Evolutionary conservation across 2,888 invertebrate genomes (phyloP), one percentile per base, ranked within the genome.

Genomic region (Andrena dorsata): DNA sequence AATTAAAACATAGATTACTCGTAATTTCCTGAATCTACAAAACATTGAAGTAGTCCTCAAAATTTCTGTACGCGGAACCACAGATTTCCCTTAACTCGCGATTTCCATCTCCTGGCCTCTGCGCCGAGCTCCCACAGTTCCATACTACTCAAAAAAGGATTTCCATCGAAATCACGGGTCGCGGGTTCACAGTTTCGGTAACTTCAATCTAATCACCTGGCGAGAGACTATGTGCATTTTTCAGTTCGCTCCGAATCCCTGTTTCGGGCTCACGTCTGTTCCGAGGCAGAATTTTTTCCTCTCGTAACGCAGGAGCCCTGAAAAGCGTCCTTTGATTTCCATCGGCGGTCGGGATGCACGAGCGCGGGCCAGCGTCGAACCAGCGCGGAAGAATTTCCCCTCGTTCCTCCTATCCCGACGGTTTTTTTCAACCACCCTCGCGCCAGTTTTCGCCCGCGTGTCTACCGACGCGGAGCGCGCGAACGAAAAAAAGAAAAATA

Each of bases 311-410:
- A 2, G 23, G 10, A 4, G 16, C n/a, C 10, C 53, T 23, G 47
- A 64, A 74, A 81, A 65, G 51, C 69, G 47, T 58, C 65, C 65
- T 70, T 75, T 70, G 64, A 69, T 69, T 80, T 47, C 6, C 74
- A 53, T 47, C 47, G 53, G 28, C 5, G 26, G 8, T 35, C 47
- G 30, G n/a, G 51, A 26, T 16, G 60, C 71, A 47, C 65, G 73
- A 58, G 30, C 70, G 23, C 41, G 53, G 53, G 8, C 41, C 51
- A 26, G 56, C 56, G 74, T 30, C 75, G 58, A 71, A 56, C 16
- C 32, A 41, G 20, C 47, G 77, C 35, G 23, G 65, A 72, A 53
- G 68, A 65, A 53, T 76, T 63, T 65, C 65, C 53, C n/a, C 56
- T 71, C 53, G 76, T 76, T 7, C n/a, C 65, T 49, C 49, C 10